Evolutionary conservation across 2,888 invertebrate species (phyloP), one percentile per base, ranked within the genome.

Genomic region (Parthenolecanium corni): DNA sequence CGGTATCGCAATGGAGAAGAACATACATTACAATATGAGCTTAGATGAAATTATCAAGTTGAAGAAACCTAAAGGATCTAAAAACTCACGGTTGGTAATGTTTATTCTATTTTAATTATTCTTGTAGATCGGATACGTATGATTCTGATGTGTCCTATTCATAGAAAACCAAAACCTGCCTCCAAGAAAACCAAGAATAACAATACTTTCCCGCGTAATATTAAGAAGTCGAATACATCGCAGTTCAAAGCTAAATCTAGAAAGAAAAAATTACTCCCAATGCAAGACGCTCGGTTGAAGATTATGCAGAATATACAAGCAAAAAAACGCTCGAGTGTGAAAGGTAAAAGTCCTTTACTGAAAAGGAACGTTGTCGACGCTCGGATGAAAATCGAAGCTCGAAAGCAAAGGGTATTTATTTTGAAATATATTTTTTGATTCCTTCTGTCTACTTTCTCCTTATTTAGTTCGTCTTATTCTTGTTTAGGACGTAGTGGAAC

Each of bases 371-470:
- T 61, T 31, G 18, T 61, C 14, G 58, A 61, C 18, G 58, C 58
- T 1, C 25, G 58, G n/a, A 47, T 61, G 38, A 61, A 61, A 49
- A 61, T 61, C 11, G 58, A 61, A 49, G 58, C 58, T 36, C 58
- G 46, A n/a, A 36, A 49, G 23, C 47, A 51, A 20, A 49, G n/a
- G 16, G 58, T 61, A 36, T 20, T 12, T 21, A 54, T 18, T 38
- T 12, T 11, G n/a, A 31, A 31, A 18, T 21, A 54, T 16, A 9
- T 23, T 12, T 49, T 49, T 21, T 56, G 6, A 44, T 42, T 9
- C 9, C 44, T 54, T 36, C 3, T 20, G 16, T 38, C 40, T n/a
- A n/a, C 2, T n/a, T 40, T 40, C 40, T 1, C n/a, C n/a, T 40
- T n/a, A 44, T 44, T 20, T 14, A 14, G 16, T 44, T 44, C 2